A percentile compares a stretch with the other conserved stretches of the same genome.
Evolutionary conservation across 2,113 vertebrate genomes (phyloP).

Genomic region (Sporophila hypoxantha): DNA sequence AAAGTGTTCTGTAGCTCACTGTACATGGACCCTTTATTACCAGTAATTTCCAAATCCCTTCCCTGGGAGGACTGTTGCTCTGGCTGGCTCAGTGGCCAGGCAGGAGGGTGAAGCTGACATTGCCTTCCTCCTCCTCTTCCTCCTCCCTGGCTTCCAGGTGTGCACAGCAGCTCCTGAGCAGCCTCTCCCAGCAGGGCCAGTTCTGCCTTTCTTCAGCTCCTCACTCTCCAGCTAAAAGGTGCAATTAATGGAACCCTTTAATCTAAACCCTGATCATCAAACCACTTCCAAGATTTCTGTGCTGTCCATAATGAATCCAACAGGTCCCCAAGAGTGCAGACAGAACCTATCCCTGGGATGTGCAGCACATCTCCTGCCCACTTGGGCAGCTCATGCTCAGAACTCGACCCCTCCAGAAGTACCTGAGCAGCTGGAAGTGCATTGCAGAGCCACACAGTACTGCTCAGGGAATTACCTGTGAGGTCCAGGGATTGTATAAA

Average conservation of each 20-base stretch:
- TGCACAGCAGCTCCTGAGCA: background rate
- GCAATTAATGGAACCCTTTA: background rate
- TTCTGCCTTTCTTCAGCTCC: background rate
- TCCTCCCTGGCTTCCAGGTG: background rate
- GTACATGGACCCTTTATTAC: background rate
- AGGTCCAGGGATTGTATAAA: background rate
- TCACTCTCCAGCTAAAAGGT: background rate
- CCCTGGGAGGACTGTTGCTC: background rate
- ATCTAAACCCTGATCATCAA: background rate
- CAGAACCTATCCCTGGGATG: background rate
- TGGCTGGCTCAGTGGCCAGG: background rate
- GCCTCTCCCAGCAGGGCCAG: background rate
- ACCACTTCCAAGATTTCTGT: background rate
- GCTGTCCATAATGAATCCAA: background rate
- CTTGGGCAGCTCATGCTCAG: background rate
- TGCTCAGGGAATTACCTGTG: background rate
- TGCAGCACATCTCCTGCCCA: background rate
- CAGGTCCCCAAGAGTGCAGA: background rate
- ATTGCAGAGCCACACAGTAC: background rate
- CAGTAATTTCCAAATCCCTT: background rate
- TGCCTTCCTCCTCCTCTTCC: background rate
- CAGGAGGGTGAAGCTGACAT: background rate
- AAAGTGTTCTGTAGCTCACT: background rate
- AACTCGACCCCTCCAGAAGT: rapidly evolving
- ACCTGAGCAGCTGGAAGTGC: background rate